Evolutionary conservation across 1,140 invertebrate species (phyloP), one percentile per base, ranked within the genome.

Genomic region (Drosophila biarmipes): DNA sequence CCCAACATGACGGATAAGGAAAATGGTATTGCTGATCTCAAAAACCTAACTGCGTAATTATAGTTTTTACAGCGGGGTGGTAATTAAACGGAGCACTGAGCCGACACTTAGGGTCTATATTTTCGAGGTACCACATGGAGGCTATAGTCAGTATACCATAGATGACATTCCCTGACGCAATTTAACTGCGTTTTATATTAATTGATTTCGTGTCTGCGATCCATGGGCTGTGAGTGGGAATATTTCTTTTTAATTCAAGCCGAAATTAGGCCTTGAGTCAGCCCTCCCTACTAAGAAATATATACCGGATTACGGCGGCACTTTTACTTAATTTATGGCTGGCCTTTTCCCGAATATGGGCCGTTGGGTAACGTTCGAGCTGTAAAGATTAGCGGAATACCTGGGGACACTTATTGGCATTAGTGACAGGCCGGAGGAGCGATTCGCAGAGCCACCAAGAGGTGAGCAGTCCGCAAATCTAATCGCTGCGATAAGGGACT

Each of bases 1-100:
- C 56, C 66, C 19, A 80, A 56, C 38, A 84, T 86, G 82, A 58
- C 82, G 82, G 82, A 86, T 51, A 67, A 64, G 35, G 78, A 76
- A 61, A 86, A 81, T 62, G 82, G 82, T 86, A 85, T 24, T 74
- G n/a, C 37, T 45, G 21, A 49, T 45, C 12, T 37, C n/a, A 31
- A 48, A 29, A 35, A 48, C n/a, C 11, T 11, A 14, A 15, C 15
- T 45, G 4, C 27, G 17, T 43, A 54, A 42, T 37, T 40, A 46
- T 38, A 54, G n/a, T 73, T 24, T 21, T 19, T 11, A 19, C 31
- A 57, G 31, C 5, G 6, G 14, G 35, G 19, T 17, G 37, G 31
- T 42, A 38, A 54, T 62, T 73, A 54, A n/a, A 53, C n/a, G 43
- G 31, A 45, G 31, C 35, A 48, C 6, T 46, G 31, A 52, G 43